A percentile compares a stretch with the other conserved stretches of the same genome.
These are phyloP conservation scores for Brevipalpus yothersi DNA, from an alignment of 1,140 invertebrate genomes.

Conservation along the genomic window DNA sequence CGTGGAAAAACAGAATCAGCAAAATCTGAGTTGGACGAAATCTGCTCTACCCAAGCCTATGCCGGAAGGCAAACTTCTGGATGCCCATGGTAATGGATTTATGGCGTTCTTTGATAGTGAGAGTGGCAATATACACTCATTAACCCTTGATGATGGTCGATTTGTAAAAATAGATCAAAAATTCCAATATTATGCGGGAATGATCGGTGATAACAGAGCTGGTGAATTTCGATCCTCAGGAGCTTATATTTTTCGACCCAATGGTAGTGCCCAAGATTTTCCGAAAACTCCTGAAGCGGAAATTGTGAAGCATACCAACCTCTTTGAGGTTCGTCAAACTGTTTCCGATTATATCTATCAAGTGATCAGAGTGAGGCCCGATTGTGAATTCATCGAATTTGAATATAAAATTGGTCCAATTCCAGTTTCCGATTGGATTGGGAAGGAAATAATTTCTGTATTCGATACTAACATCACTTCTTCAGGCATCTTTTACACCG, in stretches of 20 bases:
- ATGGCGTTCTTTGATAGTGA: slow-evolving; percentile 3
- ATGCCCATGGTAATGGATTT: not conserved
- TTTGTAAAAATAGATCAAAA: slow-evolving; percentile 2
- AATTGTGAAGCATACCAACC: slow-evolving; percentile 29
- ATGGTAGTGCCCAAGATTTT: not conserved
- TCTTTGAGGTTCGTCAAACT: slow-evolving; percentile 56
- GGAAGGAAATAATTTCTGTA: slow-evolving; percentile 25
- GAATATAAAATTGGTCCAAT: slow-evolving; percentile 86
- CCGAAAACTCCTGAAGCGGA: not conserved
- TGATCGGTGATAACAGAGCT: slow-evolving; percentile 1
- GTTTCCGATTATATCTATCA: slow-evolving; percentile 52
- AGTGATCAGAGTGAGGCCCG: slow-evolving; percentile 45
- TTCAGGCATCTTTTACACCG: slow-evolving; percentile 25
- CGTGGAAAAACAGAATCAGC: slow-evolving; percentile 11
- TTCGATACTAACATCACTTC: slow-evolving; percentile 20
- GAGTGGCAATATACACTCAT: slow-evolving; percentile 13
- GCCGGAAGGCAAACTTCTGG: not conserved
- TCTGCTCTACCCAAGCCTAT: not conserved
- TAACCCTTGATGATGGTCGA: slow-evolving; percentile 3
- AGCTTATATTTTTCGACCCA: slow-evolving; percentile 23
- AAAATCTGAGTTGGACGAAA: not conserved
- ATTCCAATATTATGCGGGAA: slow-evolving; percentile 6
- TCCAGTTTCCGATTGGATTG: slow-evolving; percentile 30
- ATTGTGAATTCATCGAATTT: slow-evolving; percentile 40
- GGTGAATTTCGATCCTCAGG: slow-evolving; percentile 16